Evolutionary conservation across 1,140 invertebrate species (phyloP).

Genomic region (Temnothorax longispinosus): DNA sequence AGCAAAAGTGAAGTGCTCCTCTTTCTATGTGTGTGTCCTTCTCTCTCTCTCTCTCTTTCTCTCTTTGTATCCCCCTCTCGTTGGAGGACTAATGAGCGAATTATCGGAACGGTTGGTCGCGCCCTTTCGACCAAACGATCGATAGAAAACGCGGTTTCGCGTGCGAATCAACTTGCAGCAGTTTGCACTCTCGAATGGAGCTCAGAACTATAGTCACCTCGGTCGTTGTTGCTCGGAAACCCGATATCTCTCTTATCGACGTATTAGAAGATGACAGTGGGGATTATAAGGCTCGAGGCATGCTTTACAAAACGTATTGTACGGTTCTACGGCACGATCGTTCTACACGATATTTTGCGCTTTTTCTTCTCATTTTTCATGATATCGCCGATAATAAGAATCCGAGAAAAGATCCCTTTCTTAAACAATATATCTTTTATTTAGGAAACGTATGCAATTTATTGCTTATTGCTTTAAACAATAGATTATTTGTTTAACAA

Average conservation of each 20-base stretch:
- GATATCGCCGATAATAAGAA: neutral
- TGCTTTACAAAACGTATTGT: slow-evolving; percentile 12
- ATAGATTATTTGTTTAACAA: neutral
- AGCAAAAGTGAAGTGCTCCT: neutral
- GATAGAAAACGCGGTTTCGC: slow-evolving; percentile 14
- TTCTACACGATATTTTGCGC: neutral
- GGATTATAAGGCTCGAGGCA: neutral
- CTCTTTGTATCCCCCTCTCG: neutral
- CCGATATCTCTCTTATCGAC: slow-evolving; percentile 42
- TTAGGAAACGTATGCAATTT: neutral
- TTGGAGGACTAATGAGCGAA: slow-evolving; percentile 26
- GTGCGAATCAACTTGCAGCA: slow-evolving; percentile 26
- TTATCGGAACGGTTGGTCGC: slow-evolving; percentile 22
- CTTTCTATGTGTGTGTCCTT: no score
- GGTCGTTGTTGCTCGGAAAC: slow-evolving; percentile 17
- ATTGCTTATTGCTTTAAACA: neutral
- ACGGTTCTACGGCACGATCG: neutral
- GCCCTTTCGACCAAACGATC: slow-evolving; percentile 10
- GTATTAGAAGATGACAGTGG: slow-evolving; percentile 33
- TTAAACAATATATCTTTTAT: neutral
- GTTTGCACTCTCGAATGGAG: slow-evolving; percentile 29
- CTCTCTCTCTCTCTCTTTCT: neutral
- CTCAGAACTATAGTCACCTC: neutral
- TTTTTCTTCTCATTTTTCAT: neutral
- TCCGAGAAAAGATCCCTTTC: no score